Evolutionary conservation across 1,140 invertebrate species (phyloP).

Genomic region (Microplitis demolitor): DNA sequence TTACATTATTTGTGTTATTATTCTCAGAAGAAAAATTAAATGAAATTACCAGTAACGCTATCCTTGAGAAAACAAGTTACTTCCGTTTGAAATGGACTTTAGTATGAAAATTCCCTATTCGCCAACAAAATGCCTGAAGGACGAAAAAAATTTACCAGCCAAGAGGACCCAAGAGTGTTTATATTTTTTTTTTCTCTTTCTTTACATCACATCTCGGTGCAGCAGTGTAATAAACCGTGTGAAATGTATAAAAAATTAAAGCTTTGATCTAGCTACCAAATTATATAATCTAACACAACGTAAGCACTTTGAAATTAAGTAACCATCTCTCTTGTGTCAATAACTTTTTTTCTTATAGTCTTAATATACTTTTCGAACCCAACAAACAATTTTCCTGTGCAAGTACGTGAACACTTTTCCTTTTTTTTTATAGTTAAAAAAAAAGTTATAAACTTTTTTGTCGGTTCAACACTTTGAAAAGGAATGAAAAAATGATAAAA

Average conservation of each 20-base stretch:
- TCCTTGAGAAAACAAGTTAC: background rate
- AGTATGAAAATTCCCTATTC: slow-evolving; percentile 8
- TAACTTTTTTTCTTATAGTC: background rate
- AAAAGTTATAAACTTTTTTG: background rate
- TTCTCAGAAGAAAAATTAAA: background rate
- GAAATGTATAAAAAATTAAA: slow-evolving; percentile 24
- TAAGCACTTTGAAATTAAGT: background rate
- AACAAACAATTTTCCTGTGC: background rate
- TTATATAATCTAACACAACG: background rate
- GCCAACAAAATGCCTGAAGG: slow-evolving; percentile 10
- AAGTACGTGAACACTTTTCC: background rate
- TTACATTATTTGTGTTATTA: slow-evolving; percentile 21
- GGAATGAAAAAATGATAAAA: background rate
- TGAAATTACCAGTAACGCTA: slow-evolving; percentile 9
- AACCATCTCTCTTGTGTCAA: background rate
- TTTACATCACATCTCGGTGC: background rate
- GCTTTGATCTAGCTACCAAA: slow-evolving; percentile 12
- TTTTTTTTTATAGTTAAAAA: background rate
- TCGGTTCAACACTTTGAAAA: background rate
- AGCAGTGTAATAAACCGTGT: background rate
- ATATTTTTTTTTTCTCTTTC: background rate
- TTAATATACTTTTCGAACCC: slow-evolving; percentile 18
- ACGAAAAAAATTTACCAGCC: slow-evolving; percentile 1
- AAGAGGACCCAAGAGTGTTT: slow-evolving; percentile 11
- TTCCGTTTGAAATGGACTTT: slow-evolving; percentile 7